Evolutionary conservation across 2,113 vertebrate species (phyloP).

Genomic region (Pterocles orientalis): DNA sequence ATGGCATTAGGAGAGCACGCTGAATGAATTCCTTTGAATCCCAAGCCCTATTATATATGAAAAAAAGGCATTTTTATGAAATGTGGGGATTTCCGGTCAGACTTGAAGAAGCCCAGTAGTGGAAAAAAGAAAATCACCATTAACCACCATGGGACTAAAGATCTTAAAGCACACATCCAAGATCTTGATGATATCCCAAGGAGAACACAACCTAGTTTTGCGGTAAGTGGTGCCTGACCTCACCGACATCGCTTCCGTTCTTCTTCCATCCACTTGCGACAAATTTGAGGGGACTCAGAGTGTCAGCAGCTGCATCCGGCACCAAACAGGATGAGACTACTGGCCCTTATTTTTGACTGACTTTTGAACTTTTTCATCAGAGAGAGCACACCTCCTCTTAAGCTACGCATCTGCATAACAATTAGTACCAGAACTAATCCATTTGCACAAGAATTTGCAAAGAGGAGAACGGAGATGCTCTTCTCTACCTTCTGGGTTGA

Average conservation of each 20-base stretch:
- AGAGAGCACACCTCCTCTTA: neutral
- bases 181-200: neutral
- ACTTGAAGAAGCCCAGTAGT: neutral
- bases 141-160: neutral
- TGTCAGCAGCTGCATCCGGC: neutral
- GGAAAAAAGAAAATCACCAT: neutral
- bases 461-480: neutral
- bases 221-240: neutral
- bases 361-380: neutral
- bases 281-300: neutral
- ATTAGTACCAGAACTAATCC: neutral
- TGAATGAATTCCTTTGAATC: neutral
- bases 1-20: neutral
- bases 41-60: neutral
- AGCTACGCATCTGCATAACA: neutral
- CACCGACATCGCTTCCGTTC: neutral
- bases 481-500: neutral
- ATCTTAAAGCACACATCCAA: neutral
- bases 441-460: neutral
- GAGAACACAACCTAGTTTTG: neutral
- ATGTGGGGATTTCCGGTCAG: neutral
- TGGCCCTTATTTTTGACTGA: neutral
- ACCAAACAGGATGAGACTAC: neutral
- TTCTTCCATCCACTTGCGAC: neutral
- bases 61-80: neutral